Evolutionary conservation across 1,140 invertebrate genomes (phyloP).

Genomic region (Temnothorax longispinosus): DNA sequence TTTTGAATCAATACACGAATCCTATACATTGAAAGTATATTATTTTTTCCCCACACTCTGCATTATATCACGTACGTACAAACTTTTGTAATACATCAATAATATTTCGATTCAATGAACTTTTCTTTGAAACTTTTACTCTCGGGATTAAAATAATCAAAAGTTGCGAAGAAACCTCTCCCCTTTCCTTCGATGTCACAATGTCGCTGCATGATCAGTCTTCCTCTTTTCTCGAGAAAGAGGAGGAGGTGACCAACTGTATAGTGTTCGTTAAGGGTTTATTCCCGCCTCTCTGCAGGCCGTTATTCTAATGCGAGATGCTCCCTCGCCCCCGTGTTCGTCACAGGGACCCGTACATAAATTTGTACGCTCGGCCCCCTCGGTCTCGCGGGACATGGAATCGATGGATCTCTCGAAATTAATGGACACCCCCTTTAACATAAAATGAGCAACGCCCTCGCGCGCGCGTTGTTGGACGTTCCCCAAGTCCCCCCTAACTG

Average conservation of each 20-base stretch:
- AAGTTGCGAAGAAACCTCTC: neutral
- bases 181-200: neutral
- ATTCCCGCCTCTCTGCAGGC: constrained; percentile 67
- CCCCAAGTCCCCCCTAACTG: constrained; percentile 76
- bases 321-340: constrained; percentile 37
- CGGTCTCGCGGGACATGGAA: constrained; percentile 41
- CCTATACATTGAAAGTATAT: no score
- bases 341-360: constrained; percentile 70
- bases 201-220: neutral
- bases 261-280: constrained; percentile 68
- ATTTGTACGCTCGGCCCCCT: constrained; percentile 75
- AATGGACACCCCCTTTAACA: constrained; percentile 78
- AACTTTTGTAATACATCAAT: no score
- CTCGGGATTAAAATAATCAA: neutral
- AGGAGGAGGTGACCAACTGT: neutral
- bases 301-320: constrained; percentile 76
- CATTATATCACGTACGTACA: no score
- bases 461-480: constrained; percentile 64
- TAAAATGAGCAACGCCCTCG: constrained; percentile 83
- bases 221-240: neutral
- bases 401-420: constrained; percentile 78
- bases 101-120: no score
- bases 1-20: no score
- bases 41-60: no score
- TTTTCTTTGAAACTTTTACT: no score